Evolutionary conservation across 1,140 invertebrate genomes (phyloP).

Genomic region (Ceratina australensis): DNA sequence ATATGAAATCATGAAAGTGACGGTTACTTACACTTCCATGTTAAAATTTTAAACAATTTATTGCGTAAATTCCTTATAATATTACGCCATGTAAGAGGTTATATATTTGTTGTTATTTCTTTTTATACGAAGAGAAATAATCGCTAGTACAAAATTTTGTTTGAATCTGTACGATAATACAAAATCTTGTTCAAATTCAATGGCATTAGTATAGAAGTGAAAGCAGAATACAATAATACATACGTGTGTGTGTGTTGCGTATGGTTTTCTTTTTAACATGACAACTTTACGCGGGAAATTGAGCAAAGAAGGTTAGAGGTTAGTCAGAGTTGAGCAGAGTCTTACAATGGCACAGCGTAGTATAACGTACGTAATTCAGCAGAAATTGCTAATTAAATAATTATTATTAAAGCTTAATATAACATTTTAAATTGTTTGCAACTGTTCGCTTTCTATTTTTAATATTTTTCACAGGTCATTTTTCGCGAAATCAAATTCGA

Average conservation of each 20-base stretch:
- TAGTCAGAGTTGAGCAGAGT: background rate
- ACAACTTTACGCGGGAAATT: background rate
- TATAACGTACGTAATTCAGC: slow-evolving; percentile 64
- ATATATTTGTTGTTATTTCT: background rate
- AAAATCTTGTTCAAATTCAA: background rate
- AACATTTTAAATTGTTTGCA: background rate
- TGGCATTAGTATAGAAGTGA: background rate
- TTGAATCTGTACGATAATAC: too few relatives aligned
- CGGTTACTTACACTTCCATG: slow-evolving; percentile 61
- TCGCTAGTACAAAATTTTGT: background rate
- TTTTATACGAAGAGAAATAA: too few relatives aligned
- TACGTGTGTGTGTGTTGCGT: too few relatives aligned
- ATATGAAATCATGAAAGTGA: background rate
- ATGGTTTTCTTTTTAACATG: too few relatives aligned
- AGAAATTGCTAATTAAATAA: background rate
- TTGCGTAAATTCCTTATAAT: too few relatives aligned
- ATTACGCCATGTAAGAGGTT: slow-evolving; percentile 6
- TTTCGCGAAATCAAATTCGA: slow-evolving; percentile 41
- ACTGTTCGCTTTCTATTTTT: background rate
- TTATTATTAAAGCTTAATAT: background rate
- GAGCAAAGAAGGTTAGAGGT: slow-evolving; percentile 41
- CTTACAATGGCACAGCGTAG: slow-evolving; percentile 67
- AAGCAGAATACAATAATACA: background rate
- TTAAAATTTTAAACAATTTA: background rate
- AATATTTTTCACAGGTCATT: slow-evolving; percentile 52